A percentile compares a stretch with the other conserved stretches of the same genome.
phyloP scores from a whole-genome alignment of 1,140 invertebrate species.

The Contarinia nasturtii region DNA sequence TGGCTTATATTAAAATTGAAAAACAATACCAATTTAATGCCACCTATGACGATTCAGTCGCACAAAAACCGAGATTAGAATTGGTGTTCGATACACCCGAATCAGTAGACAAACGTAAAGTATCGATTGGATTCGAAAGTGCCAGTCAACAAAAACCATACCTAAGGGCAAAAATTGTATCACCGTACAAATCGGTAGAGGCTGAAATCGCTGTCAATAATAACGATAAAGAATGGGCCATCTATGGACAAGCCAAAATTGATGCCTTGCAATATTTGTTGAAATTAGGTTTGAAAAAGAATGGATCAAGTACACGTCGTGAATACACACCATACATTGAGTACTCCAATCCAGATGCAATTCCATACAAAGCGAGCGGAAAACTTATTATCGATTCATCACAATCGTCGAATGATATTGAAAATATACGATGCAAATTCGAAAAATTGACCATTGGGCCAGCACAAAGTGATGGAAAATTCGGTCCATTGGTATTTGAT shows the following conservation, averaged over 20 bases:
- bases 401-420: not conserved
- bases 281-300: constrained; percentile 36
- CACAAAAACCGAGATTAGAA: constrained; percentile 23
- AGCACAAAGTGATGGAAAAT: not conserved
- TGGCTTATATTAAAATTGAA: constrained; percentile 38
- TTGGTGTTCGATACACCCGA: constrained; percentile 48
- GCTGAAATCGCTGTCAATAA: constrained; percentile 15
- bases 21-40: constrained; percentile 9
- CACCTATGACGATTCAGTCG: not conserved
- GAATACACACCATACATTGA: constrained; percentile 49
- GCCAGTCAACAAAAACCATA: constrained; percentile 11
- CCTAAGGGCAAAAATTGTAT: constrained; percentile 11
- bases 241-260: constrained; percentile 29
- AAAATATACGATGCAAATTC: not conserved
- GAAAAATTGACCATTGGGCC: not conserved
- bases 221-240: constrained; percentile 12
- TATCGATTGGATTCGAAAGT: constrained; percentile 9
- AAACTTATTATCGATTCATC: not conserved
- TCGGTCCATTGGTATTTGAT: not conserved
- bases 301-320: constrained; percentile 23
- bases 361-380: not conserved
- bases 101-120: constrained; percentile 37
- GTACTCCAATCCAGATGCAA: constrained; percentile 15
- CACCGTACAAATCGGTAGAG: constrained; percentile 11
- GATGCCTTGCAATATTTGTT: constrained; percentile 37